Conservation (phyloP, 2,797 vertebrate species). For the Emydoidea blandingii region DNA sequence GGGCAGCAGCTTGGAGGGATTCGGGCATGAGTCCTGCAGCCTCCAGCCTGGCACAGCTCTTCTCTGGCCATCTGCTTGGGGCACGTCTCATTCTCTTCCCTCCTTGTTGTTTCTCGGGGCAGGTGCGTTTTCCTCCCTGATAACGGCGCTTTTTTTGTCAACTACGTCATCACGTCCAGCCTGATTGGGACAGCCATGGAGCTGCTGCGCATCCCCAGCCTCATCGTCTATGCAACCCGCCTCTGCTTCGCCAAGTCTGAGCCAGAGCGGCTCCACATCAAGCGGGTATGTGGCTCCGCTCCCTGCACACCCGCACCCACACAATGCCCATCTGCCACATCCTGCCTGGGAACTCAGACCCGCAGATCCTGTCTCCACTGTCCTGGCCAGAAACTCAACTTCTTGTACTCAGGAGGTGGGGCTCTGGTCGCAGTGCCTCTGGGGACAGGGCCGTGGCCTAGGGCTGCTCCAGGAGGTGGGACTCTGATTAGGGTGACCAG, state of each 20-base stretch:
- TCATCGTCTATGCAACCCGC: conserved; percentile 89
- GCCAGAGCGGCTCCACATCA: conserved; percentile 93
- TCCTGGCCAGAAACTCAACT: not conserved
- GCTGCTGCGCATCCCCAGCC: conserved; percentile 91
- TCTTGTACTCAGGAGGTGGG: not conserved
- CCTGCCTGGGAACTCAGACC: not conserved
- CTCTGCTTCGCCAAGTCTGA: conserved; percentile 94
- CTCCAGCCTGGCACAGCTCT: not conserved
- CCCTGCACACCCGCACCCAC: rapidly evolving
- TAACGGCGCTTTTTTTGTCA: conserved; percentile 97
- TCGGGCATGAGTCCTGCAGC: rapidly evolving
- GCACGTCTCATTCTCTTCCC: not conserved
- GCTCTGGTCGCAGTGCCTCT: not conserved
- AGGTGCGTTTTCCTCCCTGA: conserved; percentile 98
- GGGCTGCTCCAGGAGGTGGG: not conserved
- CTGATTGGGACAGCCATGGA: conserved; percentile 95
- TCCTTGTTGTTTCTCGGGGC: not conserved
- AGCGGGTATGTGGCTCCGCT: conserved; percentile 84
- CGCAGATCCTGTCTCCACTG: not conserved
- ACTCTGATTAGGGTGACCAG: too few relatives aligned
- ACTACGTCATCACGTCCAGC: conserved; percentile 94
- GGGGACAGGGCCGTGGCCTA: not conserved
- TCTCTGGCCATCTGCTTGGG: rapidly evolving
- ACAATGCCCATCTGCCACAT: rapidly evolving
- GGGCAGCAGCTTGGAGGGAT: not conserved